Evolutionary conservation across 2,113 vertebrate species (phyloP).

Genomic region (Brienomyrus longianalis): DNA sequence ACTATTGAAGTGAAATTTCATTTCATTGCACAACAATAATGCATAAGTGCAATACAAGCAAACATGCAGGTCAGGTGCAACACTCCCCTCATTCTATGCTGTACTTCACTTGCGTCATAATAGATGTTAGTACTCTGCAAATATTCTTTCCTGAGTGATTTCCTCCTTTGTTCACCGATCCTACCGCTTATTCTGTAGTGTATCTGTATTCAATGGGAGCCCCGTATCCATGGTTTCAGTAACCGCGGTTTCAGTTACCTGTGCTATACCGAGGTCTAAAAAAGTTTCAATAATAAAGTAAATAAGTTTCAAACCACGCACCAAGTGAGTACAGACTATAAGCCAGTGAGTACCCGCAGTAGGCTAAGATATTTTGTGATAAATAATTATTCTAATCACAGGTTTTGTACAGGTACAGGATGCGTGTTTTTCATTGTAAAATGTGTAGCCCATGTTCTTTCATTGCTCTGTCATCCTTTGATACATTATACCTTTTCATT

Average conservation of each 20-base stretch:
- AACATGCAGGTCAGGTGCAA: not conserved
- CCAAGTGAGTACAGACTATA: too few relatives aligned
- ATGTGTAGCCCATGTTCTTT: too few relatives aligned
- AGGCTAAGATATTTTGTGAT: too few relatives aligned
- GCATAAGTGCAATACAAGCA: not conserved
- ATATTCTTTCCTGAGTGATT: not conserved
- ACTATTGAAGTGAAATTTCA: not conserved
- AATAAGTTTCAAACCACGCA: too few relatives aligned
- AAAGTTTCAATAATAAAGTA: too few relatives aligned
- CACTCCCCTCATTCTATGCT: not conserved
- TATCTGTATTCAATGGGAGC: not conserved
- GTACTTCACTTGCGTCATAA: not conserved
- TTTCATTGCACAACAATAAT: not conserved
- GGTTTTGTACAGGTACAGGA: too few relatives aligned
- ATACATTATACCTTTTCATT: too few relatives aligned
- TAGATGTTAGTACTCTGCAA: not conserved
- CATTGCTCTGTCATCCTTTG: too few relatives aligned
- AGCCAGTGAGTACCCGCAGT: too few relatives aligned
- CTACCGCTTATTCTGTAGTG: not conserved
- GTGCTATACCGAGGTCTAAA: not conserved
- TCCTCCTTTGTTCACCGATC: not conserved
- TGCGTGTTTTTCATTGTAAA: too few relatives aligned
- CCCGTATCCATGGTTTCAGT: not conserved
- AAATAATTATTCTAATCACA: too few relatives aligned
- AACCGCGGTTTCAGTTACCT: not conserved